Evolutionary conservation across 2,113 vertebrate genomes (phyloP).

Genomic region (Morone saxatilis): DNA sequence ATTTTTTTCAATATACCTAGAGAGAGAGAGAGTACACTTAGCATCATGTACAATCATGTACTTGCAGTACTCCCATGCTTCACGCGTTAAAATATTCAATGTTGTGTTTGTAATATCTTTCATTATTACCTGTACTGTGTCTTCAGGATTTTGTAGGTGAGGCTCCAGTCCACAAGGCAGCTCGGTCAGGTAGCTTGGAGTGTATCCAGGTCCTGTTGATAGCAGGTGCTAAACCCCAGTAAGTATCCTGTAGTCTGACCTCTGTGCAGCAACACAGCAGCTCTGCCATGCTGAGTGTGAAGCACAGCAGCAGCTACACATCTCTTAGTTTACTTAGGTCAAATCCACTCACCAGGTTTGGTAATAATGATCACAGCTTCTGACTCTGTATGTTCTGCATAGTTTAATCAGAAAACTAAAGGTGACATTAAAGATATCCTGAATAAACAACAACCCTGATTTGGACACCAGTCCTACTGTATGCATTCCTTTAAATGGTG

Average conservation of each 20-base stretch:
- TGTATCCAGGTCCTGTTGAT: conserved; percentile 93
- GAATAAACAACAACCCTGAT: background rate
- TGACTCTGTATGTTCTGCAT: background rate
- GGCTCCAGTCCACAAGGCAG: conserved; percentile 96
- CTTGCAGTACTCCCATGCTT: too few species aligned
- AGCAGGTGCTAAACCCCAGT: conserved; percentile 93
- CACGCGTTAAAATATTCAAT: background rate
- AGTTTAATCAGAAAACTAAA: background rate
- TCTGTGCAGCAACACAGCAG: conserved; percentile 10
- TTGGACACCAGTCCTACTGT: too few species aligned
- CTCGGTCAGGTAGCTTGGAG: conserved; percentile 95
- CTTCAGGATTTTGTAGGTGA: conserved; percentile 96
- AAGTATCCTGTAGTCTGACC: conserved; percentile 80
- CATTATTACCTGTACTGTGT: background rate
- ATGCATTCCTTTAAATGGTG: background rate
- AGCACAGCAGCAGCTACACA: conserved; percentile 7
- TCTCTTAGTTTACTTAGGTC: background rate
- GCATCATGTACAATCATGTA: background rate
- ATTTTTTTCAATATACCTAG: background rate
- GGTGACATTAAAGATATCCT: too few species aligned
- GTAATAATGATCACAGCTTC: background rate
- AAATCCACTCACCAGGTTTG: conserved; percentile 5
- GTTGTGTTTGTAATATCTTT: background rate
- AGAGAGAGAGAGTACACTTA: background rate
- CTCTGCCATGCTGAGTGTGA: conserved; percentile 11